Conservation (phyloP, 2,888 invertebrate genomes). For the Galeruca laticollis region DNA sequence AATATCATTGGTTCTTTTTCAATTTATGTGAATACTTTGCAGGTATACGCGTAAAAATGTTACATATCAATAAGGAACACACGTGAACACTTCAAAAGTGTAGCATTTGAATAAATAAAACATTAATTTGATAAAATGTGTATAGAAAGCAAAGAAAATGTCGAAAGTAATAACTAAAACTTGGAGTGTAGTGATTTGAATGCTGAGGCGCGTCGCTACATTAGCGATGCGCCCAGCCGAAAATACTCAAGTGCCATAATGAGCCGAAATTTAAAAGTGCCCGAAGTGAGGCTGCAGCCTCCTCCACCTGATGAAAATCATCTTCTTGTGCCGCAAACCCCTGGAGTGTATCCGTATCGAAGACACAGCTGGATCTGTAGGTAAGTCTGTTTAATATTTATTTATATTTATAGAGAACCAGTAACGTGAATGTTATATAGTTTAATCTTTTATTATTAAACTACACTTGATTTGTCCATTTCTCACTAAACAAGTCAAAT, state of each 20-base stretch:
- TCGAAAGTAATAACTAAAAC: background rate
- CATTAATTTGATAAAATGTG: background rate
- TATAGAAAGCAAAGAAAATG: background rate
- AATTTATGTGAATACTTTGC: too few relatives aligned
- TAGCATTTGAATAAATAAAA: background rate
- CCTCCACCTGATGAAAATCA: slow-evolving; percentile 66
- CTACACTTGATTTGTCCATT: too few relatives aligned
- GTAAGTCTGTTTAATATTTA: slow-evolving; percentile 72
- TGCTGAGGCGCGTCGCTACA: slow-evolving; percentile 45
- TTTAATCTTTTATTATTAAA: too few relatives aligned
- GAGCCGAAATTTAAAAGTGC: slow-evolving; percentile 75
- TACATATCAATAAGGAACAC: too few relatives aligned
- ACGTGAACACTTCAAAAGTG: too few relatives aligned
- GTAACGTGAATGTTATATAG: too few relatives aligned
- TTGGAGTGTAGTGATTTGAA: slow-evolving; percentile 5
- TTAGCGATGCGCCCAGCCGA: slow-evolving; percentile 50
- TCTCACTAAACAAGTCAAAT: too few relatives aligned
- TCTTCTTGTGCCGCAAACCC: slow-evolving; percentile 66
- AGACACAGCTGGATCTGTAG: slow-evolving; percentile 84
- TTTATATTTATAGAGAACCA: too few relatives aligned
- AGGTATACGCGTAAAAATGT: too few relatives aligned
- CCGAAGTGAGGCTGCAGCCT: slow-evolving; percentile 77
- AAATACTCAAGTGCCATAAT: slow-evolving; percentile 57
- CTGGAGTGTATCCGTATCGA: slow-evolving; percentile 66
- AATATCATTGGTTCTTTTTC: too few relatives aligned